A percentile compares a stretch with the other conserved stretches of the same genome.
Evolutionary conservation across 2,888 invertebrate genomes (phyloP).

Genomic region (Cinara cedri): DNA sequence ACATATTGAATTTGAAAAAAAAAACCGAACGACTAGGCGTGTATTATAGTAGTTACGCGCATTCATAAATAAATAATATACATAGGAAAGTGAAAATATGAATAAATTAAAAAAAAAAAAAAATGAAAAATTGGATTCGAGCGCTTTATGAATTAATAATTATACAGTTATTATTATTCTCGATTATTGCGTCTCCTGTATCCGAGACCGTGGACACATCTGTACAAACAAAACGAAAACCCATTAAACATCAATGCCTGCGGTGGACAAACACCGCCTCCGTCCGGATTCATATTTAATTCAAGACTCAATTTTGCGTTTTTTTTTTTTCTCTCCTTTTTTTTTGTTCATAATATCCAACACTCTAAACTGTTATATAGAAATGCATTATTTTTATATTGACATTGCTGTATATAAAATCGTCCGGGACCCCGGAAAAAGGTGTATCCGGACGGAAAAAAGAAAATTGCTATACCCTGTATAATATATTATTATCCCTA

Average conservation of each 20-base stretch:
- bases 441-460: neutral
- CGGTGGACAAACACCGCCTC: conserved; percentile 3
- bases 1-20: too few species aligned
- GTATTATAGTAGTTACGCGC: too few species aligned
- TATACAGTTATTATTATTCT: conserved; percentile 11
- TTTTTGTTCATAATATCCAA: neutral
- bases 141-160: conserved; percentile 20
- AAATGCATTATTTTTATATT: conserved; percentile 33
- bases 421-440: neutral
- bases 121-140: neutral
- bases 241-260: conserved; percentile 42
- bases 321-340: neutral
- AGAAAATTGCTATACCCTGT: neutral
- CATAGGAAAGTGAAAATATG: neutral
- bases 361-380: conserved; percentile 8
- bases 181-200: neutral
- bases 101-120: neutral
- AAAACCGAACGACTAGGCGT: too few species aligned
- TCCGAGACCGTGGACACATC: neutral
- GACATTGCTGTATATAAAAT: conserved; percentile 4
- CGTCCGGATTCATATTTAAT: conserved; percentile 37
- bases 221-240: conserved; percentile 44
- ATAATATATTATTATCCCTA: too few species aligned
- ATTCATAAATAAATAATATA: too few species aligned
- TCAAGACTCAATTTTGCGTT: conserved; percentile 44